Base-by-base conservation (phyloP, 2,888 invertebrate species). In the Pseudococcus jackbeardsleyi region DNA sequence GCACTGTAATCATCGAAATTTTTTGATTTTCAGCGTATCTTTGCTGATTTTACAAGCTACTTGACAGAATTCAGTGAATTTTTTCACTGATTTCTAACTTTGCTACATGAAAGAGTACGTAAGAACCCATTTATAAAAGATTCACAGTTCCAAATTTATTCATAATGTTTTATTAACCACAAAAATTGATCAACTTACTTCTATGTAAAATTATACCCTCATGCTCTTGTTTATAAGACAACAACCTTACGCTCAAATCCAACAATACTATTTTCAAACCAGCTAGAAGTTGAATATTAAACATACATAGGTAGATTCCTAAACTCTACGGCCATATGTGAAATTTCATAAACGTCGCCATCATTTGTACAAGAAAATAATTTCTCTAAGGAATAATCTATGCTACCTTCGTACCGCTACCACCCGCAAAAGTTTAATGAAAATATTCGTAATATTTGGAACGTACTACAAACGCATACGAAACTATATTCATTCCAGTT, bases 311-410 rank as follows among this genome's bases (percentile, higher is more conserved):
- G 59, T 19, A 59, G 19, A 11, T 59, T 19, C 19, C 19, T 59
- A 59, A 72, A 72, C 33, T 72, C n/a, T 33, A 26, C 8, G 11
- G 33, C 26, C 33, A 72, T 72, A 33, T 39, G 33, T 72, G 6
- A 72, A 72, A 72, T 33, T 33, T 72, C 33, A 15, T 72, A 72
- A 33, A 22, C 33, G 72, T 72, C 72, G n/a, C 72, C 72, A 12
- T 9, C 39, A 12, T 17, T 72, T 72, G 15, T 33, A 72, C 72
- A 72, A n/a, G 72, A 15, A 33, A 33, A 72, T 72, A 72, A 72
- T 72, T 72, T 72, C 72, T 39, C 72, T 11, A 12, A 72, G 72
- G 72, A 72, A 72, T 72, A 72, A 72, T 72, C 33, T 72, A 26
- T 15, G 72, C 8, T 4, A 72, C 72, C 33, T 33, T 39, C 72